These are phyloP conservation scores for Myiotriccus ornatus DNA, from an alignment of 2,797 vertebrate genomes.

Conservation along the genomic window DNA sequence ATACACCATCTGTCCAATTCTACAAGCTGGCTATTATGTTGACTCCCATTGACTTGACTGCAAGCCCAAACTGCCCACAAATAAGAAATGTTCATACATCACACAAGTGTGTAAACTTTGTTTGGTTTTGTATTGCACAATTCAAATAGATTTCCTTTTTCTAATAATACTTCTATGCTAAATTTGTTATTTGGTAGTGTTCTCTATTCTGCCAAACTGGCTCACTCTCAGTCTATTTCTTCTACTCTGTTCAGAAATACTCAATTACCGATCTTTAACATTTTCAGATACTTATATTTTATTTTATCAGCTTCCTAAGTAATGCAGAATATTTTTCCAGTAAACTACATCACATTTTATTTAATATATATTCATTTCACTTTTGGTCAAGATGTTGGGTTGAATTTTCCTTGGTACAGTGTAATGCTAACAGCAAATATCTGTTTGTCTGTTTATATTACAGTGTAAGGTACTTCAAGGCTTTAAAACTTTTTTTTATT, in stretches of 20 bases:
- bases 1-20: constrained; percentile 6
- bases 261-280: neutral
- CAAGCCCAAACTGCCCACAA: neutral
- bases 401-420: neutral
- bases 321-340: neutral
- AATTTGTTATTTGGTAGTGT: neutral
- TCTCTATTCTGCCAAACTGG: neutral
- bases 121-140: neutral
- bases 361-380: neutral
- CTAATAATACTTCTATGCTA: neutral
- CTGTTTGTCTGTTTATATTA: neutral
- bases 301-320: neutral
- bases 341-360: neutral
- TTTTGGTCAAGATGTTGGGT: neutral
- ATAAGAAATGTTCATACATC: neutral
- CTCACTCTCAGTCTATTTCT: neutral
- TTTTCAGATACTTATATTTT: neutral
- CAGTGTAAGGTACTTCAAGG: neutral
- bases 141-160: neutral
- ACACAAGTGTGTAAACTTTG: neutral
- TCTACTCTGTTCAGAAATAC: neutral
- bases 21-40: neutral
- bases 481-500: neutral
- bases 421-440: neutral
- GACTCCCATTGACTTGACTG: neutral